Evolutionary conservation across 2,113 vertebrate genomes (phyloP).

Genomic region (Galemys pyrenaicus): DNA sequence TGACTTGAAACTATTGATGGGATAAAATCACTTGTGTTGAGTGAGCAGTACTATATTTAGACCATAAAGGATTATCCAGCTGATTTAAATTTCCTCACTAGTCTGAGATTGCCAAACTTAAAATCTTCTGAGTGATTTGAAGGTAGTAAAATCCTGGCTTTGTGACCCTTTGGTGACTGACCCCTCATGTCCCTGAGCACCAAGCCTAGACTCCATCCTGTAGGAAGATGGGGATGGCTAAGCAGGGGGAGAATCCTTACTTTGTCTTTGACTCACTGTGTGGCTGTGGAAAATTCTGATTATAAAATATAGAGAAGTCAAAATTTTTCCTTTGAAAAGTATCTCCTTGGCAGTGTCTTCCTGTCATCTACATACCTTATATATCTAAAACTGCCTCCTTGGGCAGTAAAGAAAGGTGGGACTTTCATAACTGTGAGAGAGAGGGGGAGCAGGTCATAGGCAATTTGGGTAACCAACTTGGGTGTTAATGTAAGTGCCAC

Average conservation of each 20-base stretch:
- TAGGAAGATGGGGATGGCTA: background rate
- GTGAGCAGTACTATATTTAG: slow-evolving; percentile 47
- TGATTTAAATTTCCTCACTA: background rate
- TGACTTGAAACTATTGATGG: background rate
- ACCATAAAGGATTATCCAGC: background rate
- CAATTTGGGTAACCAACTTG: background rate
- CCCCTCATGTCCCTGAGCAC: background rate
- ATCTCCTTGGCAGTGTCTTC: background rate
- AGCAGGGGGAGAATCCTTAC: background rate
- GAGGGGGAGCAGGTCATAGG: background rate
- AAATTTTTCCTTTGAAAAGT: slow-evolving; percentile 53
- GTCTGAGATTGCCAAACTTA: background rate
- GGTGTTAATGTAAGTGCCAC: slow-evolving; percentile 1
- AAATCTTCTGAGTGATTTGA: background rate
- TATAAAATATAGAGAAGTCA: slow-evolving; percentile 48
- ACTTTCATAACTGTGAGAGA: background rate
- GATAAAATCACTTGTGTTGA: background rate
- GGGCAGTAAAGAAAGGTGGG: background rate
- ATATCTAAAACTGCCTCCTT: background rate
- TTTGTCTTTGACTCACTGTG: slow-evolving; percentile 65
- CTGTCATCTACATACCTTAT: background rate
- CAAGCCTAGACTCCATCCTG: background rate
- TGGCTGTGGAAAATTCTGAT: slow-evolving; percentile 60
- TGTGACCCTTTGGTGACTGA: background rate
- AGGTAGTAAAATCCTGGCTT: background rate